phyloP scores from a whole-genome alignment of 2,113 vertebrate species.

The Ranitomeya imitator region DNA sequence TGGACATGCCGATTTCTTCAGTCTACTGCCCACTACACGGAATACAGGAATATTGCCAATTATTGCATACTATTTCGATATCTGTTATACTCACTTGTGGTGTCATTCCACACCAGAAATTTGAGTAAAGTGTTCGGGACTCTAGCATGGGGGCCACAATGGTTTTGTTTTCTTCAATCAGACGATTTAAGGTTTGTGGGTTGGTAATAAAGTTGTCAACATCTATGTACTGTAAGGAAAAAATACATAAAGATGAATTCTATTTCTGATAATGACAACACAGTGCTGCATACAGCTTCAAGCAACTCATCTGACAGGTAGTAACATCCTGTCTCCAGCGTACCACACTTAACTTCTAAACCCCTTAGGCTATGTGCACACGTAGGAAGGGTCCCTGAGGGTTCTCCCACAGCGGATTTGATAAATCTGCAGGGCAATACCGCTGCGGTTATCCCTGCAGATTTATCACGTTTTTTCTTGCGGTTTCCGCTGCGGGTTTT shows the following conservation, averaged over 20 bases:
- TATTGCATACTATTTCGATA: neutral
- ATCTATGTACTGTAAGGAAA: conserved; percentile 82
- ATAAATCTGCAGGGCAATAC: no score
- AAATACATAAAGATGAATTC: neutral
- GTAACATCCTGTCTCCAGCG: no score
- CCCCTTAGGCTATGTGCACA: no score
- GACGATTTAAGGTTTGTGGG: conserved; percentile 80
- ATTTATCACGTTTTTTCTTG: no score
- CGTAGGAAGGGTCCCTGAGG: no score
- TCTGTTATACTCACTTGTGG: conserved; percentile 81
- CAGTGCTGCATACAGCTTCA: no score
- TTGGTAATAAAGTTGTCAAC: conserved; percentile 95
- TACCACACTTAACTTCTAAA: no score
- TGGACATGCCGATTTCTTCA: neutral
- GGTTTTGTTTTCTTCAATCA: conserved; percentile 93
- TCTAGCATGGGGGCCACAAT: conserved; percentile 94
- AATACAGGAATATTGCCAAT: neutral
- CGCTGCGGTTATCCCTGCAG: no score
- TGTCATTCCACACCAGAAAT: conserved; percentile 98
- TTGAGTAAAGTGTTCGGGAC: conserved; percentile 92
- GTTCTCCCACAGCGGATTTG: no score
- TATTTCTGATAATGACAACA: neutral
- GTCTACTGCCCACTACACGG: neutral
- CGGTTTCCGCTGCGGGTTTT: no score
- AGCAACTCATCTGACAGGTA: no score